Conservation (phyloP, 1,140 invertebrate genomes). For the Maconellicoccus hirsutus region DNA sequence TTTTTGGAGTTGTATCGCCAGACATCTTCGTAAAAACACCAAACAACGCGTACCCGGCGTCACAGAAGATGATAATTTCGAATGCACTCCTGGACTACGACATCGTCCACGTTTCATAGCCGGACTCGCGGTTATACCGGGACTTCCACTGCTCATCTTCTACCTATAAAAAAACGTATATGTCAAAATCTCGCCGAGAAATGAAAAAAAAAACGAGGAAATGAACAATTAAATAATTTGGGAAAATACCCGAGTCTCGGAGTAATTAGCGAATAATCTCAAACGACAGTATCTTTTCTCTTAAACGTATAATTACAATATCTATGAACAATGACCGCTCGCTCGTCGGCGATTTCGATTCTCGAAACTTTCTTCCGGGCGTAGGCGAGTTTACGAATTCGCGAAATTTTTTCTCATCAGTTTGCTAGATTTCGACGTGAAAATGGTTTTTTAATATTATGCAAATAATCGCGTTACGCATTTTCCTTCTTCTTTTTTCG, state of each 20-base stretch:
- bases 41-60: conserved; percentile 37
- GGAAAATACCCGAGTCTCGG: neutral
- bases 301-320: too few relatives aligned
- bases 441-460: too few relatives aligned
- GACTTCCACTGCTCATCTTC: conserved; percentile 5
- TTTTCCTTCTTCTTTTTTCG: too few relatives aligned
- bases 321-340: neutral
- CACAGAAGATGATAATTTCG: neutral
- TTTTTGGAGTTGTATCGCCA: conserved; percentile 57
- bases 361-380: neutral
- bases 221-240: neutral
- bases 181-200: neutral
- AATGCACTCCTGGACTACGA: neutral
- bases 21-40: conserved; percentile 49
- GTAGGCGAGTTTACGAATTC: neutral
- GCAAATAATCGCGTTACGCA: too few relatives aligned
- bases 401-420: neutral
- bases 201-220: too few relatives aligned
- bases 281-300: too few relatives aligned
- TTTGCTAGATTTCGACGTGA: too few relatives aligned
- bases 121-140: neutral
- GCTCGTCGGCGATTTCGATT: neutral
- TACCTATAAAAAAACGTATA: neutral
- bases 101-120: conserved; percentile 3
- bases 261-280: neutral